These are phyloP conservation scores for Yoshiicerus persimilis DNA, from an alignment of 1,140 invertebrate species.

Conservation along the genomic window DNA sequence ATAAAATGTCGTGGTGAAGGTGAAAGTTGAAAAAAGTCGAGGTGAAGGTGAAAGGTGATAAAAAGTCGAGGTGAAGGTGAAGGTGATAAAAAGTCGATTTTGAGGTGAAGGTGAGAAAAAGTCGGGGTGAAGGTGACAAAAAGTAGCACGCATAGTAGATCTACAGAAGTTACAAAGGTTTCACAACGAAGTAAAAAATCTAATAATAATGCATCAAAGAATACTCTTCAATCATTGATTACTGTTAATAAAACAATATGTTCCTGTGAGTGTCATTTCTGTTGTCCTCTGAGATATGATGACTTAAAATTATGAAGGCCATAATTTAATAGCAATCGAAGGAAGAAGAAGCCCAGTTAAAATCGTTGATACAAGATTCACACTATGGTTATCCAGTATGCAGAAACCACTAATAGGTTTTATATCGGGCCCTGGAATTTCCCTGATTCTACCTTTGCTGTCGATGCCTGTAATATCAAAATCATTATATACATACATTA, in stretches of 20 bases:
- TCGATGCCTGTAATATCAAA: conserved; percentile 65
- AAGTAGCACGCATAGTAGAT: too few relatives aligned
- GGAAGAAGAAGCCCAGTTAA: conserved; percentile 73
- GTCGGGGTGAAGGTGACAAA: too few relatives aligned
- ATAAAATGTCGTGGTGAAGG: too few relatives aligned
- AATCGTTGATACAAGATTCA: conserved; percentile 81
- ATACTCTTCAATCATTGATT: not conserved
- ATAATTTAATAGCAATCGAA: conserved; percentile 59
- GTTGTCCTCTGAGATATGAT: not conserved
- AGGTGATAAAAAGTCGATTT: too few relatives aligned
- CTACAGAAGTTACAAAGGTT: not conserved
- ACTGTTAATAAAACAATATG: not conserved
- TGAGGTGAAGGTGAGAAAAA: too few relatives aligned
- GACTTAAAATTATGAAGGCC: not conserved
- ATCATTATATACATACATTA: not conserved
- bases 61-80: too few relatives aligned
- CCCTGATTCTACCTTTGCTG: conserved; percentile 69
- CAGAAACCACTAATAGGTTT: conserved; percentile 74
- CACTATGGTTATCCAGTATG: conserved; percentile 86
- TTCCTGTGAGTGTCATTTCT: not conserved
- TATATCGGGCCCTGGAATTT: conserved; percentile 69
- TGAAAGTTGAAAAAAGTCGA: too few relatives aligned
- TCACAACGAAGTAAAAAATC: not conserved
- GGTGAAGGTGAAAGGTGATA: too few relatives aligned
- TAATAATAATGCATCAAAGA: not conserved